Evolutionary conservation across 2,888 invertebrate genomes (phyloP), one percentile per base, ranked within the genome.

Genomic region (Leptothorax acervorum): DNA sequence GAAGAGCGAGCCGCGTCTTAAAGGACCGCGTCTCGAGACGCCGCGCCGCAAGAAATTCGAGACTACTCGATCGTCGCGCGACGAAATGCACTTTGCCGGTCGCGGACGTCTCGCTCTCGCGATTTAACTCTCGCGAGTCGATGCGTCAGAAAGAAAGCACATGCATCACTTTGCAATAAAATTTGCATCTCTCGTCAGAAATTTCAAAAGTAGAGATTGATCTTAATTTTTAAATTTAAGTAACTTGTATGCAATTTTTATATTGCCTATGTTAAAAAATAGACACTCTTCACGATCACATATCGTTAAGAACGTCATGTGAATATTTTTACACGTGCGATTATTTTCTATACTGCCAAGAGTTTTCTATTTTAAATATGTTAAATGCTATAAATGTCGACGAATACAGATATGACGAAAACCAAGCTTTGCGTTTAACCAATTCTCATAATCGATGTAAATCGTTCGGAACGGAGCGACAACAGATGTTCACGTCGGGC

Each of bases 381-480:
- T 51, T n/a, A 35, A 35, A 39, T 39, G 35, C 65, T 51, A 6
- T 5, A 39, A 28, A 57, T 3, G 1, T 18, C 12, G 23, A 45
- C 9, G 12, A 60, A 48, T 31, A 48, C 9, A 60, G 18, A 68
- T 71, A 51, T 48, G 48, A 60, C 11, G 71, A 81, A 60, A 60
- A 18, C 11, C 39, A 9, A 45, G 57, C 35, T 48, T 8, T 35
- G 35, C 6, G 35, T 35, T 35, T 4, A 18, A 15, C n/a, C 39
- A 35, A 73, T 48, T 35, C 18, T 60, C 48, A 2, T 35, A 12
- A 73, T 73, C 35, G 60, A 48, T 18, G 48, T 71, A 81, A 81
- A 81, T 81, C 79, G 60, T 39, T 18, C n/a, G 71, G 12, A 53
- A 79, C 71, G 2, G 18, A 35, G 18, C 48, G 71, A 48, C 55